Evolutionary conservation across 1,140 invertebrate genomes (phyloP).

Genomic region (Phocides pigmalion): DNA sequence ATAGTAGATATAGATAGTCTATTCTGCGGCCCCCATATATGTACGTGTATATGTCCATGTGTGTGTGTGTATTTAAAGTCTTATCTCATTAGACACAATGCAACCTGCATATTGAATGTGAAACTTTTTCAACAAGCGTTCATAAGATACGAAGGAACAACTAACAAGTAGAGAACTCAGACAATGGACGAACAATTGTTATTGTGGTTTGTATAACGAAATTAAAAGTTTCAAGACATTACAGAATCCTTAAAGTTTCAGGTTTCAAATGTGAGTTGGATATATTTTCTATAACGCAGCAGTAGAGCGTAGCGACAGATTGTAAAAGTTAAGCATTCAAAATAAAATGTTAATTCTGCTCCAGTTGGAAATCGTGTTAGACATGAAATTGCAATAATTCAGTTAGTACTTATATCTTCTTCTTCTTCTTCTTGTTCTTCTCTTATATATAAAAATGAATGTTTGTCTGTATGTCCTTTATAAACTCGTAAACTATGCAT

Average conservation of each 20-base stretch:
- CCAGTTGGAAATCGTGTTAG: conserved; percentile 21
- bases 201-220: conserved; percentile 32
- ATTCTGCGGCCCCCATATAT: too few relatives aligned
- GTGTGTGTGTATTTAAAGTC: too few relatives aligned
- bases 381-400: conserved; percentile 16
- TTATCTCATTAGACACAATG: conserved; percentile 1
- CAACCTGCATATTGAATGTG: background rate
- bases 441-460: too few relatives aligned
- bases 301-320: conserved; percentile 12
- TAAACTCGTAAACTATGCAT: too few relatives aligned
- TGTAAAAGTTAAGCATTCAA: conserved; percentile 33
- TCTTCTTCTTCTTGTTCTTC: too few relatives aligned
- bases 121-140: background rate
- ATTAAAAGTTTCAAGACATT: conserved; percentile 36
- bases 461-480: too few relatives aligned
- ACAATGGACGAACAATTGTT: conserved; percentile 30
- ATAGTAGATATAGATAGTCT: too few relatives aligned
- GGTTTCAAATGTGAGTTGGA: conserved; percentile 31
- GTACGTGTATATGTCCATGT: too few relatives aligned
- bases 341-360: conserved; percentile 32
- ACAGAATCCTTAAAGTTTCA: conserved; percentile 32
- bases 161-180: conserved; percentile 12
- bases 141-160: background rate
- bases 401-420: too few relatives aligned
- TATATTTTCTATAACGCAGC: conserved; percentile 26